Evolutionary conservation across 2,797 vertebrate genomes (phyloP), one percentile per base, ranked within the genome.

Genomic region (Thaleichthys pacificus): DNA sequence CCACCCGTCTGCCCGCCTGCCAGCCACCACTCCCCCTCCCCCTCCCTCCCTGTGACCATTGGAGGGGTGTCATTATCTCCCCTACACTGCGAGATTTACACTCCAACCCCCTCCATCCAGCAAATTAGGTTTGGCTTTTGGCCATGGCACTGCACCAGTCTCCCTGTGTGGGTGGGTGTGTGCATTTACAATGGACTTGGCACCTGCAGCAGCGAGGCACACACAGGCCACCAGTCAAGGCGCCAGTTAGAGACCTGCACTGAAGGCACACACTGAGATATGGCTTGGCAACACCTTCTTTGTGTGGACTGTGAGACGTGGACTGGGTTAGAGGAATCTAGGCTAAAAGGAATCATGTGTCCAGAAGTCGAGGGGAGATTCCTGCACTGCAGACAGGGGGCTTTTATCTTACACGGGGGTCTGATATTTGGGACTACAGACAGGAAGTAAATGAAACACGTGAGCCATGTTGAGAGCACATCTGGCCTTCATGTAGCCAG

Each of bases 21-120:
- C 42, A 14, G 3, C 9, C 9, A 47, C 42, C 42, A 12, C 38
- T 9, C 35, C 35, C 35, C 35, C 35, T 21, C 32, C 49, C 47
- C 64, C 26, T 17, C 38, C 21, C 47, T 61, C 82, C 85, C 81
- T 74, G 71, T 71, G 73, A 80, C 76, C 82, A 72, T 77, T 76
- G 79, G 79, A 82, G 79, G 78, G 82, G 77, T 82, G 81, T 80
- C 86, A 87, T 91, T 90, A 90, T 85, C 82, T 71, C 72, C 70
- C 72, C 80, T 73, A 82, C 81, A 85, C 65, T 21, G 51, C 60
- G 73, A 61, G 74, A 88, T 87, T 90, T 86, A 88, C 78, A 84
- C 87, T 76, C 79, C 24, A 24, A 70, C 78, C 70, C 35, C 69
- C 73, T 84, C 78, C 71, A 83, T 85, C 66, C 17, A 32, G 80